phyloP scores from a whole-genome alignment of 2,888 invertebrate species.

The Pristionchus fissidentatus region DNA sequence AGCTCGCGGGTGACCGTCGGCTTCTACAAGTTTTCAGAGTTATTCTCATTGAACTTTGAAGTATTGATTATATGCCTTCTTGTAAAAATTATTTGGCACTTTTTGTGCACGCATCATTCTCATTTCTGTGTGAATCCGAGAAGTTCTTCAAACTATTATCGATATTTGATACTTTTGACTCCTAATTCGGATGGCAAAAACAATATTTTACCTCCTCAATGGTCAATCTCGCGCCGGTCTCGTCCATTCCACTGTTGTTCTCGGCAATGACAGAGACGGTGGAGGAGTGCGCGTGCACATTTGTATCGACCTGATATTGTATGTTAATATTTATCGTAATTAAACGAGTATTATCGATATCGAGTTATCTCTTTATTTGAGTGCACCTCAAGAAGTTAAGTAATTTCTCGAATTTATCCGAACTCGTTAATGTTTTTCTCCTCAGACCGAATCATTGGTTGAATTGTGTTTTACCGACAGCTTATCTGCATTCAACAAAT shows the following conservation, averaged over 20 bases:
- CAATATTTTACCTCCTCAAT: conserved; percentile 62
- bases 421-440: no score
- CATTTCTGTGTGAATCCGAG: background rate
- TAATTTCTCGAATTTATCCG: background rate
- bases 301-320: conserved; percentile 52
- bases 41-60: background rate
- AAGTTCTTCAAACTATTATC: background rate
- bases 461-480: no score
- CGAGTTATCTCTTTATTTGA: background rate
- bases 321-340: background rate
- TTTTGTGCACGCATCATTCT: background rate
- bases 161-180: background rate
- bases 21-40: no score
- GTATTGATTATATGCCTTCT: background rate
- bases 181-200: background rate
- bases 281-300: conserved; percentile 51
- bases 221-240: conserved; percentile 64
- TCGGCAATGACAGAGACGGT: conserved; percentile 69
- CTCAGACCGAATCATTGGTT: no score
- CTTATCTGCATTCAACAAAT: background rate
- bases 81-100: background rate
- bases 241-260: conserved; percentile 69
- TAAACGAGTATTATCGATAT: background rate
- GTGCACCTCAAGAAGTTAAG: background rate
- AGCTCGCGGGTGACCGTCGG: conserved; percentile 57